These are phyloP conservation scores for Dryobates pubescens DNA, from an alignment of 2,797 vertebrate species.

Conservation along the genomic window DNA sequence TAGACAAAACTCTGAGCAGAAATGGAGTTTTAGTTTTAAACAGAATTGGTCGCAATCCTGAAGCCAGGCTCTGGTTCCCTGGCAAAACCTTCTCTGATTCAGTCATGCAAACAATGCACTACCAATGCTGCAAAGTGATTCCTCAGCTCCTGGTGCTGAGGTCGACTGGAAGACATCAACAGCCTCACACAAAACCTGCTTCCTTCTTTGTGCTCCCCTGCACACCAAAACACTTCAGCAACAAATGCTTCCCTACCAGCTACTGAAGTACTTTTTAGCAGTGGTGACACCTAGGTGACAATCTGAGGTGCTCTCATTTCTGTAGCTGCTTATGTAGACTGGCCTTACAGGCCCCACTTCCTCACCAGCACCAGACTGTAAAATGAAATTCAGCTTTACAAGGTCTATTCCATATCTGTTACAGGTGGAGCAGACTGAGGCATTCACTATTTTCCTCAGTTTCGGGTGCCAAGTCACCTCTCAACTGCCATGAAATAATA, in stretches of 20 bases:
- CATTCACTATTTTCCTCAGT: neutral
- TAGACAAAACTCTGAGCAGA: neutral
- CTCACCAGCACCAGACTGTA: neutral
- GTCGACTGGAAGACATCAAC: neutral
- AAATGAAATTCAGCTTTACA: neutral
- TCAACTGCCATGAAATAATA: neutral
- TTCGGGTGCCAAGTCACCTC: neutral
- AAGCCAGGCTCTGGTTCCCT: neutral
- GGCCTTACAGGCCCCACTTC: neutral
- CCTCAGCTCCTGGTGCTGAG: conserved; percentile 3
- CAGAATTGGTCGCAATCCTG: neutral
- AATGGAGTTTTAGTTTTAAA: neutral
- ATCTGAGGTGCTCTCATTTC: neutral
- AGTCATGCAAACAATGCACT: conserved; percentile 1
- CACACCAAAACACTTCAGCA: neutral
- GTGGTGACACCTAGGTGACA: neutral
- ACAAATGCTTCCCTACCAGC: neutral
- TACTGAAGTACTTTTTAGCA: neutral
- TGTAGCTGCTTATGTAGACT: neutral
- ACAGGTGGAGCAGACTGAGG: neutral
- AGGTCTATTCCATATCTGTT: neutral
- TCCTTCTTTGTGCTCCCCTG: neutral
- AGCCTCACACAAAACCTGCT: conserved; percentile 1
- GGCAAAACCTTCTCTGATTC: neutral
- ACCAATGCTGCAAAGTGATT: neutral